Conservation (phyloP, 2,888 invertebrate genomes). For the Carcina quercana region DNA sequence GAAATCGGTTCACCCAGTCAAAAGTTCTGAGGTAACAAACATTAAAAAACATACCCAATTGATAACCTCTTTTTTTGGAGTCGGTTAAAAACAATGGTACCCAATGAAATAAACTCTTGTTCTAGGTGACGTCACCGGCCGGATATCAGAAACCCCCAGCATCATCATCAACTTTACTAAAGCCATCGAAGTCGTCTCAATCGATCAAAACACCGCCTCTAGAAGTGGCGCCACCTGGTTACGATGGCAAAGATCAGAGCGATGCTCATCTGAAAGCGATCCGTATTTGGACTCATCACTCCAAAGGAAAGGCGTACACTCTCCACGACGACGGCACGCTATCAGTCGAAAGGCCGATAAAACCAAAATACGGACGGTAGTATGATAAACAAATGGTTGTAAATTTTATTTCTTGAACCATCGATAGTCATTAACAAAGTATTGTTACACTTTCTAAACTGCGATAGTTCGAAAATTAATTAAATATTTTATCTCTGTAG, state of each 20-base stretch:
- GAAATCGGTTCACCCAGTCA: no score
- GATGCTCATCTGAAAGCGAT: conserved; percentile 61
- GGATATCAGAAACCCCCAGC: conserved; percentile 5
- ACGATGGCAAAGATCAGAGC: conserved; percentile 45
- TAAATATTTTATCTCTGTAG: no score
- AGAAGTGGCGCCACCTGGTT: conserved; percentile 44
- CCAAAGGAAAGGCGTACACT: conserved; percentile 57
- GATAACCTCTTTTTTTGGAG: no score
- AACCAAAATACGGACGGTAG: conserved; percentile 14
- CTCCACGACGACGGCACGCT: conserved; percentile 57
- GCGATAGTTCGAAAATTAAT: no score
- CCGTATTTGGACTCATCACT: conserved; percentile 60
- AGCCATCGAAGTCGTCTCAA: conserved; percentile 14
- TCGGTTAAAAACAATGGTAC: no score
- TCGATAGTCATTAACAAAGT: no score
- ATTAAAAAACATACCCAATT: no score
- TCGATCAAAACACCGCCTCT: conserved; percentile 24
- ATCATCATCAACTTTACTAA: conserved; percentile 13
- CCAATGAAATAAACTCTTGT: no score
- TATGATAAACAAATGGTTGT: no score
- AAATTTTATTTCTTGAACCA: no score
- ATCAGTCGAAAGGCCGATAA: conserved; percentile 39
- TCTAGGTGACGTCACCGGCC: conserved; percentile 46
- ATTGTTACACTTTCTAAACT: no score
- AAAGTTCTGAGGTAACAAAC: no score